Conservation (phyloP, 2,888 invertebrate species). For the Andricus curvator region DNA sequence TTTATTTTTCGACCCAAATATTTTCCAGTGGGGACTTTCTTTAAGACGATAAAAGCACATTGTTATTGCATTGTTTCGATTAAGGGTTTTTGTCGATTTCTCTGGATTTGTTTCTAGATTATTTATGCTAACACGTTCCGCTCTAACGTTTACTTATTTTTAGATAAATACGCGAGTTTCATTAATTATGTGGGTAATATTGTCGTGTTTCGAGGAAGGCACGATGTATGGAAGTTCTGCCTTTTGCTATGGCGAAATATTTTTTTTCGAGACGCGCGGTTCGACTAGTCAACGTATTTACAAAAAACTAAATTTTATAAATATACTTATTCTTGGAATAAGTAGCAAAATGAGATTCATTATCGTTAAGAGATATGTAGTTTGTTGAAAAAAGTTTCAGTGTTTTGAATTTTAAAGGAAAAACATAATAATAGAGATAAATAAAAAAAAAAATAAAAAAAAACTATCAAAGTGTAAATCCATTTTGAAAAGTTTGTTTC, state of each 20-base stretch:
- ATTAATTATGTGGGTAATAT: constrained; percentile 57
- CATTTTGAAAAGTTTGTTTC: too few relatives aligned
- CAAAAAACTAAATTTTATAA: not conserved
- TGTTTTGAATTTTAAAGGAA: not conserved
- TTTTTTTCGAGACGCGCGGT: constrained; percentile 46
- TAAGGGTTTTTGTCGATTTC: not conserved
- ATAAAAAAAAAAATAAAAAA: too few relatives aligned
- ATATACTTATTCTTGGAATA: constrained; percentile 2
- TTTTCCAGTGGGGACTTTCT: not conserved
- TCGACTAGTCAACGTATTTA: constrained; percentile 47
- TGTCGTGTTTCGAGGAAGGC: constrained; percentile 70
- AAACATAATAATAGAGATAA: not conserved
- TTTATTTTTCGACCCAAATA: not conserved
- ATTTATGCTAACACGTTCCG: constrained; percentile 22
- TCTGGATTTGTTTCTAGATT: constrained; percentile 7
- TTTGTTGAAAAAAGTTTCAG: not conserved
- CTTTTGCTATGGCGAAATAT: constrained; percentile 56
- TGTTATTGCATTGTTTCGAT: constrained; percentile 35
- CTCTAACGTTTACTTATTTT: constrained; percentile 47
- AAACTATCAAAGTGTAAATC: too few relatives aligned
- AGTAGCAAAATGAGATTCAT: not conserved
- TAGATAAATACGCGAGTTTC: constrained; percentile 40
- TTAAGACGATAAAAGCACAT: constrained; percentile 16
- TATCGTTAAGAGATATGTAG: not conserved
- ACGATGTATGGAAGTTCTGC: constrained; percentile 74